Evolutionary conservation across 2,888 invertebrate genomes (phyloP).

Genomic region (Ormyrus pomaceus): DNA sequence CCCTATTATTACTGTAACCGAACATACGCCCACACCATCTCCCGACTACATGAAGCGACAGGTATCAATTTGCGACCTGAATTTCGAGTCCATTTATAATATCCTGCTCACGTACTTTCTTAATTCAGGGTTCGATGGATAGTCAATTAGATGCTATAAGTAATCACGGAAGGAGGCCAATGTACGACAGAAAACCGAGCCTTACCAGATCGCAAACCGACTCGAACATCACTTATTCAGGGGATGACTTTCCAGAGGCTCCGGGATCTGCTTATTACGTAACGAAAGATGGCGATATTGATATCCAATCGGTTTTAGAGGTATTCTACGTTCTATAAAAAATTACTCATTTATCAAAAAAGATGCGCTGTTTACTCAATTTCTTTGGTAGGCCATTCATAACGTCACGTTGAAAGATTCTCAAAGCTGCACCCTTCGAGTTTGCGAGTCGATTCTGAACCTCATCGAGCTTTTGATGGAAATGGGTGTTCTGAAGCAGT

Average conservation of each 20-base stretch:
- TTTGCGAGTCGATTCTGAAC: constrained; percentile 87
- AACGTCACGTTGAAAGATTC: constrained; percentile 90
- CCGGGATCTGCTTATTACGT: constrained; percentile 94
- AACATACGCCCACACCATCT: constrained; percentile 94
- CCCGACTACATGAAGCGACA: constrained; percentile 90
- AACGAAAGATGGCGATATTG: constrained; percentile 95
- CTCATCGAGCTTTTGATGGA: constrained; percentile 94
- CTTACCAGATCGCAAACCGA: constrained; percentile 93
- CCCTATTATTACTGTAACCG: constrained; percentile 97
- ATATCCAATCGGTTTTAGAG: constrained; percentile 91
- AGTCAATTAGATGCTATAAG: constrained; percentile 88
- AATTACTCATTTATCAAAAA: too few species aligned
- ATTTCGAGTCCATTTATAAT: neutral
- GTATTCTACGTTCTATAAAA: constrained; percentile 73
- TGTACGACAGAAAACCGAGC: constrained; percentile 36
- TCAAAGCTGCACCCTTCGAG: constrained; percentile 88
- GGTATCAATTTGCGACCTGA: constrained; percentile 73
- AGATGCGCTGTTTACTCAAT: too few species aligned
- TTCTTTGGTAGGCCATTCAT: constrained; percentile 84
- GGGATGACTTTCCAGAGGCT: constrained; percentile 91
- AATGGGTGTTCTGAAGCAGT: constrained; percentile 85
- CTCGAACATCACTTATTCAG: constrained; percentile 92
- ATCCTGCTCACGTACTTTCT: neutral
- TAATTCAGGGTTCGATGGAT: constrained; percentile 86
- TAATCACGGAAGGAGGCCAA: constrained; percentile 68